phyloP scores from a whole-genome alignment of 2,113 vertebrate species.

The Recurvirostra avosetta region DNA sequence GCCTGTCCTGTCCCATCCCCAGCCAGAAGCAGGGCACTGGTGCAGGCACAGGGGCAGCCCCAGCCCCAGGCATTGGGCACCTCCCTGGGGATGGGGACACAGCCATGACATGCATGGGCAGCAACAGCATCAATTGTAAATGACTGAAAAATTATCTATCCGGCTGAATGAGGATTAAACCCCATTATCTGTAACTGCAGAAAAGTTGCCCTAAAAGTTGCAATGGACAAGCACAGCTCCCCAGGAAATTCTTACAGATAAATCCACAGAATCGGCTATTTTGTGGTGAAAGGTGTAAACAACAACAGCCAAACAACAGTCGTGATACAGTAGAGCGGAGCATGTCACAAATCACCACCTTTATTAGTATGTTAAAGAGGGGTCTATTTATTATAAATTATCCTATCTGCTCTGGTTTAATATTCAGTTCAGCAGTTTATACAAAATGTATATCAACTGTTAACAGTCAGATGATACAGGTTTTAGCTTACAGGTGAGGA shows the following conservation, averaged over 20 bases:
- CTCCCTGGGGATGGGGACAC: neutral
- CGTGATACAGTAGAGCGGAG: neutral
- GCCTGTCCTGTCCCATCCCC: too few species aligned
- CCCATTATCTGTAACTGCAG: neutral
- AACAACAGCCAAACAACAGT: neutral
- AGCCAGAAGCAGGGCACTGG: neutral
- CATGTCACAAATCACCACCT: neutral
- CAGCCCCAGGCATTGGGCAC: too few species aligned
- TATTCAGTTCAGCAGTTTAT: neutral
- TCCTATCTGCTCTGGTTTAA: neutral
- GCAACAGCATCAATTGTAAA: neutral
- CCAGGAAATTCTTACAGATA: neutral
- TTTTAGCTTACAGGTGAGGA: slow-evolving; percentile 25
- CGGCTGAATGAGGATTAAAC: neutral
- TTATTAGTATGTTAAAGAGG: neutral
- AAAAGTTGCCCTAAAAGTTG: neutral
- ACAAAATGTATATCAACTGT: neutral
- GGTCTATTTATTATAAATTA: neutral
- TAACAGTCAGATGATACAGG: neutral
- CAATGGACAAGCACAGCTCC: neutral
- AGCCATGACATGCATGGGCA: fast-evolving
- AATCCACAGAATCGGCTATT: neutral
- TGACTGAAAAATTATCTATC: neutral
- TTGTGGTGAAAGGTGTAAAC: neutral
- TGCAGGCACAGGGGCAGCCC: fast-evolving